A percentile compares a stretch with the other conserved stretches of the same genome.
Conservation (phyloP, 2,797 vertebrate genomes). For the Leptodactylus fallax region DNA sequence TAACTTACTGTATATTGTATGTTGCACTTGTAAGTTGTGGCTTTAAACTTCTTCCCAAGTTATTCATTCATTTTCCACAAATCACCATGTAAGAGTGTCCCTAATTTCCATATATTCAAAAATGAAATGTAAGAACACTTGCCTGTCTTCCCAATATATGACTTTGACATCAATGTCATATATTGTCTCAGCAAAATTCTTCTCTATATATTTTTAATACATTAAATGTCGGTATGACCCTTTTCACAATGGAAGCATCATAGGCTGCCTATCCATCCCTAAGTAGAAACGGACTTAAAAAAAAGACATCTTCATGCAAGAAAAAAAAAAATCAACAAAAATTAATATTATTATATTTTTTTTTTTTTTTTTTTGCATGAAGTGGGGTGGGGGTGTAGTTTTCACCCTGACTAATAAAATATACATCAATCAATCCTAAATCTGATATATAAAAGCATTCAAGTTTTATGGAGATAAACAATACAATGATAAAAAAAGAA, state of each 20-base stretch:
- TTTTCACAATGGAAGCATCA: constrained; percentile 16
- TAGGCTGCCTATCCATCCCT: constrained; percentile 4
- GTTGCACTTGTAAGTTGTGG: background rate
- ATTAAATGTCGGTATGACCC: constrained; percentile 6
- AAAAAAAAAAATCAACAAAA: constrained; percentile 37
- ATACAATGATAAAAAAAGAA: constrained; percentile 74
- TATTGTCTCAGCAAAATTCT: background rate
- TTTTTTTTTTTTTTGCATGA: constrained; percentile 54
- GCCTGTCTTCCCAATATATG: background rate
- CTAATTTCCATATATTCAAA: background rate
- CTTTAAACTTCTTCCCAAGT: background rate
- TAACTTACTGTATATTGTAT: background rate
- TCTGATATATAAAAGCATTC: constrained; percentile 87
- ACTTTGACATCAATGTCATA: constrained; percentile 11
- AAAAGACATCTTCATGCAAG: constrained; percentile 38
- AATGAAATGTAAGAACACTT: background rate
- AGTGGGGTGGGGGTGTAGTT: constrained; percentile 67
- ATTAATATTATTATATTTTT: background rate
- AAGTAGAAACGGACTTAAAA: background rate
- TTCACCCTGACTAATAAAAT: constrained; percentile 86
- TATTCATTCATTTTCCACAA: constrained; percentile 1
- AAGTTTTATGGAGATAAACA: constrained; percentile 76
- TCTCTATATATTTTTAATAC: constrained; percentile 30
- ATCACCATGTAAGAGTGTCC: background rate
- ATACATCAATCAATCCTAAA: constrained; percentile 89